Evolutionary conservation across 1,140 invertebrate genomes (phyloP).

Genomic region (Caligus rogercresseyi): DNA sequence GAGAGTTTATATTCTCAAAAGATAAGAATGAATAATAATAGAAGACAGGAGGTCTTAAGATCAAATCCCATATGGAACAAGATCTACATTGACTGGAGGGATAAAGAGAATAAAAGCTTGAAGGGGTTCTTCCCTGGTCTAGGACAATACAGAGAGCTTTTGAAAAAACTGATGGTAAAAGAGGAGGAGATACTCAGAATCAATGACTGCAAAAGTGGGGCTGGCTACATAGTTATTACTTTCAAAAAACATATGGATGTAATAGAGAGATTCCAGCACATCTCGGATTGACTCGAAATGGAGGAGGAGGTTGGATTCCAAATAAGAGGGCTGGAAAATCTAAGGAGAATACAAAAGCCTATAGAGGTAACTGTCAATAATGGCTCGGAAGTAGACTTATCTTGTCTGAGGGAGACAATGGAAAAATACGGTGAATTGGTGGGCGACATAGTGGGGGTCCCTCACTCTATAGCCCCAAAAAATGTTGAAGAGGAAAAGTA

Average conservation of each 20-base stretch:
- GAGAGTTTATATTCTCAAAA: no score
- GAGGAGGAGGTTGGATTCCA: neutral
- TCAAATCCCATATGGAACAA: no score
- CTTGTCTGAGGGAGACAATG: no score
- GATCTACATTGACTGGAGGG: no score
- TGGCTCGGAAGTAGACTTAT: no score
- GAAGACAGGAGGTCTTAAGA: no score
- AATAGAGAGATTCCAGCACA: neutral
- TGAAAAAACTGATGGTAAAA: neutral
- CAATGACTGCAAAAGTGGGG: neutral
- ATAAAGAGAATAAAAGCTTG: neutral
- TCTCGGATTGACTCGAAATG: neutral
- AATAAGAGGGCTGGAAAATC: neutral
- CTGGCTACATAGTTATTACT: neutral
- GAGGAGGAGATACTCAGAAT: neutral
- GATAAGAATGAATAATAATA: no score
- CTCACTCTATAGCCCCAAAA: neutral
- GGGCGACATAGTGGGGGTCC: neutral
- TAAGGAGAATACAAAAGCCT: neutral
- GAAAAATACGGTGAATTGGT: no score
- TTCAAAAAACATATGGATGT: neutral
- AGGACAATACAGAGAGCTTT: neutral
- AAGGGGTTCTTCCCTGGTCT: neutral
- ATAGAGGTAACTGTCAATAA: neutral
- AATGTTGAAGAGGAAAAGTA: neutral